phyloP scores from a whole-genome alignment of 2,797 vertebrate genomes.

The Pipistrellus pipistrellus region DNA sequence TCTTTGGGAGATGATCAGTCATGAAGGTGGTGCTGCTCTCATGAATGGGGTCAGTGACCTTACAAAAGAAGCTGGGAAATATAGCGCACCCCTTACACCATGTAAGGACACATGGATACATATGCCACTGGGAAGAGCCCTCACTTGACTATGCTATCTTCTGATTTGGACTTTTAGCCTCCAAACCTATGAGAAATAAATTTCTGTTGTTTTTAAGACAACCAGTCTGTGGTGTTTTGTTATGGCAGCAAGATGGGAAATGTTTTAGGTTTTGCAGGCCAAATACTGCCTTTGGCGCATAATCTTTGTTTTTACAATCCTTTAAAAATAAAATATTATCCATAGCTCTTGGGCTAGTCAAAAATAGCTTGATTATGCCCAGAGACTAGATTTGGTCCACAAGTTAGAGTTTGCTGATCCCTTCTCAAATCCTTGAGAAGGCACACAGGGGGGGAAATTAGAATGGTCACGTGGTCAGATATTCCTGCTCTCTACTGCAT shows the following conservation, averaged over 20 bases:
- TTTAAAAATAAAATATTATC: conserved; percentile 30
- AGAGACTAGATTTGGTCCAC: background rate
- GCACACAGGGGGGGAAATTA: background rate
- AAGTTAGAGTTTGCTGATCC: background rate
- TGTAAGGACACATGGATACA: background rate
- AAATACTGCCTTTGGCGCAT: background rate
- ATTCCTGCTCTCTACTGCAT: background rate
- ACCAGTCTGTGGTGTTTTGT: background rate
- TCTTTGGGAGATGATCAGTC: background rate
- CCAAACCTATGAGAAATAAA: background rate
- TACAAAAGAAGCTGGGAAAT: background rate
- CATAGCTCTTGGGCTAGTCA: background rate
- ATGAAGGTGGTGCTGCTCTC: background rate
- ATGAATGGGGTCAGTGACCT: background rate
- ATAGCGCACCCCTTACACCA: background rate
- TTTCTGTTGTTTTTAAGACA: background rate
- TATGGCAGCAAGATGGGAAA: background rate
- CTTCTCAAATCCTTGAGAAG: background rate
- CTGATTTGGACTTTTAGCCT: background rate
- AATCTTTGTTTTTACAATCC: background rate
- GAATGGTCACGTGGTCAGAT: background rate
- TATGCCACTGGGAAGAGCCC: background rate
- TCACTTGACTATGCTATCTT: background rate
- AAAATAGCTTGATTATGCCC: background rate
- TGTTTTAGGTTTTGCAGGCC: background rate